phyloP scores from a whole-genome alignment of 2,888 invertebrate genomes.

The Ectemnius continuus region DNA sequence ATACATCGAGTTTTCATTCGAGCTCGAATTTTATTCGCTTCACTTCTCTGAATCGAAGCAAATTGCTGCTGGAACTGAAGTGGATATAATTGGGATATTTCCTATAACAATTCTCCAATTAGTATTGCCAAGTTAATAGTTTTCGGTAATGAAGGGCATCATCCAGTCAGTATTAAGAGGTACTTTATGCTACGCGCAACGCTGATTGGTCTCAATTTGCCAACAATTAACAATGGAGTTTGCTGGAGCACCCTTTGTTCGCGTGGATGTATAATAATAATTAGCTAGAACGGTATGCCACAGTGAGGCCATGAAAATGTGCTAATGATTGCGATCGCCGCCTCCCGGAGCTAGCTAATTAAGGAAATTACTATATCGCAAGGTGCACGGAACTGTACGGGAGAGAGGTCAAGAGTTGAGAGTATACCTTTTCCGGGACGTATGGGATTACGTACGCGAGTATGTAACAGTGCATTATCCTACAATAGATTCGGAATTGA shows the following conservation, averaged over 20 bases:
- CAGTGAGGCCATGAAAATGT: conserved; percentile 37
- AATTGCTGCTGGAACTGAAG: background rate
- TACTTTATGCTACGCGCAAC: background rate
- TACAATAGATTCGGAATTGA: no score
- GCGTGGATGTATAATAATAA: no score
- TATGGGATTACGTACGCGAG: background rate
- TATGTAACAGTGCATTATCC: background rate
- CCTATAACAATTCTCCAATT: no score
- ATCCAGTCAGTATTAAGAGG: background rate
- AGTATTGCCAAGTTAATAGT: no score
- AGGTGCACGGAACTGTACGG: conserved; percentile 10
- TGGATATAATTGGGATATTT: no score
- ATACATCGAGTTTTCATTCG: no score
- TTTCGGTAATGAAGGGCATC: background rate
- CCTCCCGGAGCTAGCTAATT: conserved; percentile 49
- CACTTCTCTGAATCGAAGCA: background rate
- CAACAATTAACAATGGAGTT: no score
- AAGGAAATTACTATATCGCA: conserved; percentile 37
- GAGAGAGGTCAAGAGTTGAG: conserved; percentile 17
- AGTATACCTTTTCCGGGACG: conserved; percentile 6
- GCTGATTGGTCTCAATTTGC: no score
- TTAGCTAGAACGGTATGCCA: background rate
- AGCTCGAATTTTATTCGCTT: background rate
- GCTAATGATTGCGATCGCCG: conserved; percentile 46
- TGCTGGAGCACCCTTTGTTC: no score